Evolutionary conservation across 2,888 invertebrate species (phyloP), one percentile per base, ranked within the genome.

Genomic region (Yponomeuta plumbellus): DNA sequence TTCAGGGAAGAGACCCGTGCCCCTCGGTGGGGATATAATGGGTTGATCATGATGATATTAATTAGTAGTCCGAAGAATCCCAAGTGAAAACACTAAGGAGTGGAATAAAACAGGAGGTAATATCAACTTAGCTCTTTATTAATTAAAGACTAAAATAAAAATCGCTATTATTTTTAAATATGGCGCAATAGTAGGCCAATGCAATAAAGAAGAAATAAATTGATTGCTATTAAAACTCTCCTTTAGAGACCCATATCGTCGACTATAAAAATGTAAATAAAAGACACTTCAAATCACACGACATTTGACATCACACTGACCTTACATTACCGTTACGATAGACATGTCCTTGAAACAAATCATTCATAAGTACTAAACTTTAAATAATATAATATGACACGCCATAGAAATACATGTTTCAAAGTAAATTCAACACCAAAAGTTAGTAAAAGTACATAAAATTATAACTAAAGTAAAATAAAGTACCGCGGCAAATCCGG

Each of bases 41-140:
- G n/a, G n/a, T n/a, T n/a, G n/a, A n/a, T n/a, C n/a, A n/a, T n/a
- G 34, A 34, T 8, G 8, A 34, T 4, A 10, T 10, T 8, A 8
- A 34, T 34, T 34, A 34, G 34, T 34, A 34, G 34, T 34, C 34
- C 34, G 8, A 34, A 34, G 8, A 34, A 34, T 34, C 34, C 34
- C 34, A 5, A 34, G 8, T 34, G 21, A 57, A n/a, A 57, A 21
- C 57, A 57, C 17, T 57, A 3, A 61, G 0, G 40, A 40, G 1
- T 39, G 3, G 21, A 21, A 64, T 20, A 52, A 22, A 52, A 64
- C 6, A 59, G 17, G 44, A 52, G 44, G 0, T 52, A 59, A 59
- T 59, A 57, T 26, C 79, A 79, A 77, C 75, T 80, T 77, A 79
- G 73, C 70, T 73, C 74, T 85, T 84, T 82, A 81, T 81, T 84